These are phyloP conservation scores for Chymomyza amoena DNA, from an alignment of 2,888 invertebrate species.

Conservation along the genomic window DNA sequence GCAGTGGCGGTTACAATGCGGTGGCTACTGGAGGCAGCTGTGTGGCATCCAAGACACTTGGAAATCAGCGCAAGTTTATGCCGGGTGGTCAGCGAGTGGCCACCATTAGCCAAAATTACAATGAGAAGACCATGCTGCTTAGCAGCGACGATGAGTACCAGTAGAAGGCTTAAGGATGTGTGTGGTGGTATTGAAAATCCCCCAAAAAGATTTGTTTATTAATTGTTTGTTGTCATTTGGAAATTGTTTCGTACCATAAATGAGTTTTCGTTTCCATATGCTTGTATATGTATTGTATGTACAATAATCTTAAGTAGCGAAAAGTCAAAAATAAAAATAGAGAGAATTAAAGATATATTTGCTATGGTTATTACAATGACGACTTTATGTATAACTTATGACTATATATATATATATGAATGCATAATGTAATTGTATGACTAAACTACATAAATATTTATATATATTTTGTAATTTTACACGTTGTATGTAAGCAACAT, in stretches of 20 bases:
- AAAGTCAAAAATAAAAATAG: conserved; percentile 30
- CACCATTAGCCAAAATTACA: conserved; percentile 91
- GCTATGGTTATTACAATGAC: conserved; percentile 4
- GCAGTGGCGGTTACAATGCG: conserved; percentile 74
- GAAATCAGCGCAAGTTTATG: conserved; percentile 80
- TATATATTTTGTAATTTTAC: conserved; percentile 62
- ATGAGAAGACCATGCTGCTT: conserved; percentile 96
- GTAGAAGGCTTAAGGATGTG: conserved; percentile 75
- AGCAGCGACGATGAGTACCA: conserved; percentile 98
- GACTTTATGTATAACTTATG: conserved; percentile 20
- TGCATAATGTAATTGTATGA: too few relatives aligned
- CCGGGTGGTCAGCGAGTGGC: conserved; percentile 86
- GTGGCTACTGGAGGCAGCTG: conserved; percentile 75
- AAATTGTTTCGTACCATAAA: conserved; percentile 33
- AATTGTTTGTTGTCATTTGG: conserved; percentile 43
- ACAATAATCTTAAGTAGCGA: conserved; percentile 69
- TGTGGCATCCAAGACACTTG: conserved; percentile 79
- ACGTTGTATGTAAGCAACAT: conserved; percentile 41
- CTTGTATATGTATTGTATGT: conserved; percentile 40
- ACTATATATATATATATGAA: background rate
- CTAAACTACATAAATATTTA: conserved; percentile 21
- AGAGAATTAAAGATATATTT: conserved; percentile 43
- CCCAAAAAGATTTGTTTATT: conserved; percentile 33
- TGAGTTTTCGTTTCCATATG: conserved; percentile 43
- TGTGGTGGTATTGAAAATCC: conserved; percentile 7